Evolutionary conservation across 2,113 vertebrate species (phyloP).

Genomic region (Tiliqua scincoides): DNA sequence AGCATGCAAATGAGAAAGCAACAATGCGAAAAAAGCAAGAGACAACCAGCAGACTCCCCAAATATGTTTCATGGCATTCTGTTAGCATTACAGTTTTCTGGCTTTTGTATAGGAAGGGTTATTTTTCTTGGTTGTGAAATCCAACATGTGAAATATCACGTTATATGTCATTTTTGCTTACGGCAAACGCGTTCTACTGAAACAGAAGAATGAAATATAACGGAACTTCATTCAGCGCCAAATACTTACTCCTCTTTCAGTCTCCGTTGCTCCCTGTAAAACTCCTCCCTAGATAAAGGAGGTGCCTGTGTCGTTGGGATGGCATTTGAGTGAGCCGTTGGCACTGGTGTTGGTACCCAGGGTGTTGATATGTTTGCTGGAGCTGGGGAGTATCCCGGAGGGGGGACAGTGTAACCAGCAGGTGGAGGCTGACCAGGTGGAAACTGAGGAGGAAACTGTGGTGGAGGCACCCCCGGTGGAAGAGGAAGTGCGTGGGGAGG

Average conservation of each 20-base stretch:
- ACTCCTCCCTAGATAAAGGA: conserved; percentile 92
- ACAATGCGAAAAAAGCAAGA: conserved; percentile 75
- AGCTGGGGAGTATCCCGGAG: conserved; percentile 87
- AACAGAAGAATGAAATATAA: conserved; percentile 67
- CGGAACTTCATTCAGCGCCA: conserved; percentile 33
- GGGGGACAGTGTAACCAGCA: conserved; percentile 86
- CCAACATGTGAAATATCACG: conserved; percentile 51
- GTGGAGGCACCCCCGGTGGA: conserved; percentile 83
- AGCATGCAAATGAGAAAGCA: conserved; percentile 76
- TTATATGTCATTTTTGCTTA: conserved; percentile 59
- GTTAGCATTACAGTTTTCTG: conserved; percentile 68
- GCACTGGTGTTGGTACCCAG: conserved; percentile 86
- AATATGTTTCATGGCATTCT: conserved; percentile 61
- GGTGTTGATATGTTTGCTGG: conserved; percentile 84
- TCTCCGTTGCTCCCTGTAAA: conserved; percentile 89
- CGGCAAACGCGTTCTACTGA: conserved; percentile 64
- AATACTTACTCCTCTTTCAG: conserved; percentile 93
- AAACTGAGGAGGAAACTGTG: conserved; percentile 84
- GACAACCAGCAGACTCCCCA: conserved; percentile 73
- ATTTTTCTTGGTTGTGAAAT: conserved; percentile 67
- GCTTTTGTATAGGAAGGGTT: conserved; percentile 38
- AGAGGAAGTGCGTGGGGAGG: conserved; percentile 86
- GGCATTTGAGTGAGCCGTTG: conserved; percentile 79
- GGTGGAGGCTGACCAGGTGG: conserved; percentile 87
- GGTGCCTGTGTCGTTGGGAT: conserved; percentile 82